Percentiles rank a stretch among this genome's conserved stretches.
phyloP scores from a whole-genome alignment of 1,140 invertebrate genomes.

The Drosophila fuyamai region DNA sequence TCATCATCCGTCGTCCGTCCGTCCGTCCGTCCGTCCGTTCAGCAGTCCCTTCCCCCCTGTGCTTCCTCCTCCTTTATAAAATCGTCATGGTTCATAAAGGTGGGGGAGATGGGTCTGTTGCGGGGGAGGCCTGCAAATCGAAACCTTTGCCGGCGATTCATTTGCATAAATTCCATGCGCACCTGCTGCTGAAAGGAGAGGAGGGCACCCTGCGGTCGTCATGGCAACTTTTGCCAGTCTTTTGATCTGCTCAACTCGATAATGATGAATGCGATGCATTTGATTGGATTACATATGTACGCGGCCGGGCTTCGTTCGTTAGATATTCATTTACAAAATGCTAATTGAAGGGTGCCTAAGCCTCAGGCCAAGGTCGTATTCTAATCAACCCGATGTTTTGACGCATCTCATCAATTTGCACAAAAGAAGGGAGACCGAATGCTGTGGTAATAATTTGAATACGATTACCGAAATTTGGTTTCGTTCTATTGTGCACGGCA shows the following conservation, averaged over 20 bases:
- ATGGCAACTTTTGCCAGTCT: conserved; percentile 56
- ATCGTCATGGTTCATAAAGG: conserved; percentile 40
- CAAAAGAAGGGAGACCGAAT: not conserved
- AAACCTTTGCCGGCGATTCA: conserved; percentile 47
- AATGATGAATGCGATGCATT: conserved; percentile 64
- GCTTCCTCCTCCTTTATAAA: not conserved
- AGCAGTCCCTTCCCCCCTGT: not conserved
- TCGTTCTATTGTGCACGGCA: not conserved
- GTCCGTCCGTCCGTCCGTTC: not conserved
- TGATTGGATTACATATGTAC: conserved; percentile 68
- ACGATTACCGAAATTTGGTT: conserved; percentile 22
- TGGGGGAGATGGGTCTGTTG: conserved; percentile 2
- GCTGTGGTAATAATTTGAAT: conserved; percentile 16
- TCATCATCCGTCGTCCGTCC: conserved; percentile 6
- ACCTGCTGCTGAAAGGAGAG: conserved; percentile 37
- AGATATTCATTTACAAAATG: conserved; percentile 54
- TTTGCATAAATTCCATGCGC: conserved; percentile 67
- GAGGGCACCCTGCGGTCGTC: conserved; percentile 11
- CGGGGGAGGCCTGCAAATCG: conserved; percentile 40
- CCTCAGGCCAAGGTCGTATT: conserved; percentile 34
- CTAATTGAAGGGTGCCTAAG: conserved; percentile 53
- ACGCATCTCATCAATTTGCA: conserved; percentile 15
- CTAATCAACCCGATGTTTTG: conserved; percentile 22
- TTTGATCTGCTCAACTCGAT: conserved; percentile 60
- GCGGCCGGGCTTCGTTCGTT: conserved; percentile 2